Conservation (phyloP, 2,888 invertebrate genomes). For the Synanthedon formicaeformis region DNA sequence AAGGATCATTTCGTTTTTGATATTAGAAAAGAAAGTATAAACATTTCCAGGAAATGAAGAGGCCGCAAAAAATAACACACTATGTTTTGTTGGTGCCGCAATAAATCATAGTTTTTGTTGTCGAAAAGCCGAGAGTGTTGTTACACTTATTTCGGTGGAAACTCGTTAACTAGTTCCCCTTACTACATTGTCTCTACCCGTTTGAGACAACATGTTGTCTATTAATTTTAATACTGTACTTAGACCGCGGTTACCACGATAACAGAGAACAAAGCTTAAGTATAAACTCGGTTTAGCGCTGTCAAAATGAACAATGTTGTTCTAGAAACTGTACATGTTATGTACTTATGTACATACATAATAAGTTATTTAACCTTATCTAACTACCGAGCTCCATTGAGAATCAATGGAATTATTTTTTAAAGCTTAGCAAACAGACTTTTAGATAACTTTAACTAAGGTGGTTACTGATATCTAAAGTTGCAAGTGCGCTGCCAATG, state of each 20-base stretch:
- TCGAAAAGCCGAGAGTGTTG: not conserved
- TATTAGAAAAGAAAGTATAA: not conserved
- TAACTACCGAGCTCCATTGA: too few species aligned
- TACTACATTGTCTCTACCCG: not conserved
- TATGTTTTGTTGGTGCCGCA: not conserved
- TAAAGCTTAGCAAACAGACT: too few species aligned
- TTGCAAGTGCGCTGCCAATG: too few species aligned
- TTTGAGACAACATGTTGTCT: not conserved
- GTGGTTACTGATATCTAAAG: too few species aligned
- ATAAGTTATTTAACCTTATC: too few species aligned
- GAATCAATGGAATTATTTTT: too few species aligned
- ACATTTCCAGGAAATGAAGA: not conserved
- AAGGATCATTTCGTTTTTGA: too few species aligned
- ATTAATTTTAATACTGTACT: not conserved
- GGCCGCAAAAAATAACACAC: not conserved
- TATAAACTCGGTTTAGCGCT: not conserved
- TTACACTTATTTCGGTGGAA: not conserved
- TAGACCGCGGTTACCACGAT: not conserved
- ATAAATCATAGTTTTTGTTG: constrained; percentile 1
- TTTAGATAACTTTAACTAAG: too few species aligned
- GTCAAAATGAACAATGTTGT: not conserved
- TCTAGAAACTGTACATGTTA: not conserved
- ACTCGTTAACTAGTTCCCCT: not conserved
- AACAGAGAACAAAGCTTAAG: not conserved
- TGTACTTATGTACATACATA: too few species aligned